These are phyloP conservation scores for Penelope pileata DNA, from an alignment of 2,113 vertebrate species.

Conservation along the genomic window DNA sequence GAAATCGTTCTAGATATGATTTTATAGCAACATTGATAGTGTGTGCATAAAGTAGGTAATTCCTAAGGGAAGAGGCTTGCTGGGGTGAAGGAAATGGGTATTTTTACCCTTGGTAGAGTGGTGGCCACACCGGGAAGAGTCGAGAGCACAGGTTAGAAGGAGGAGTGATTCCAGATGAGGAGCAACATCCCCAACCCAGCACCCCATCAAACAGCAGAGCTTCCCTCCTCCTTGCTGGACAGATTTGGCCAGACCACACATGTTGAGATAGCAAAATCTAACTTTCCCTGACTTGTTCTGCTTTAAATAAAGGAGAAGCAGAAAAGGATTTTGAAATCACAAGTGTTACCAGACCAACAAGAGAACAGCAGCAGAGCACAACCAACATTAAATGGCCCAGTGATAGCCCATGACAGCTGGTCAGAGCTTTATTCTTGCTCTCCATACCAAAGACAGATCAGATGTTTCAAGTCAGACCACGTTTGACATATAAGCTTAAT, in stretches of 20 bases:
- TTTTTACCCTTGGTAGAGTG: not conserved
- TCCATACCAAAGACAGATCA: not conserved
- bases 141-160: not conserved
- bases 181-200: rapidly evolving
- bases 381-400: not conserved
- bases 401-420: not conserved
- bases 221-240: rapidly evolving
- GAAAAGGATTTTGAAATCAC: not conserved
- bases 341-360: not conserved
- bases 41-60: not conserved
- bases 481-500: not conserved
- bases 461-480: not conserved
- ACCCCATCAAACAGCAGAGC: not conserved
- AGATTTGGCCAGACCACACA: rapidly evolving
- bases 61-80: not conserved
- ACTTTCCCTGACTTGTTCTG: not conserved
- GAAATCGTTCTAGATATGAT: not conserved
- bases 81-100: not conserved
- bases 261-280: not conserved
- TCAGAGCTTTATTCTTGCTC: not conserved
- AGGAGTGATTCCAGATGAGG: rapidly evolving
- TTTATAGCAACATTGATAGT: not conserved
- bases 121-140: not conserved
- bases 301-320: not conserved
- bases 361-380: not conserved